Evolutionary conservation across 2,888 invertebrate species (phyloP).

Genomic region (Synergus laeviventris): DNA sequence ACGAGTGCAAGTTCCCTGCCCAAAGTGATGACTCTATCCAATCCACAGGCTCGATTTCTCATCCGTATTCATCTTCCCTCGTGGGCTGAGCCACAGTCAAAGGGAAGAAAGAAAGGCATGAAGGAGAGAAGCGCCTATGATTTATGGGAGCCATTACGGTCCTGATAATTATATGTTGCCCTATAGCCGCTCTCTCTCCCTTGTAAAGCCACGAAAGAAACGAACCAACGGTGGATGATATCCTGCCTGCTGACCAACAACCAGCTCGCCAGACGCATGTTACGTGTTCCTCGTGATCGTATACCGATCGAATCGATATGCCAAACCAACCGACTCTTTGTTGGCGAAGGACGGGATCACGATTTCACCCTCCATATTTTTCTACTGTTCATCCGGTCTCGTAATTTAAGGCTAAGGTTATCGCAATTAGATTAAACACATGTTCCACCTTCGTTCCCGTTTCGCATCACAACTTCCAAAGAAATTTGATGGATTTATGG

Average conservation of each 20-base stretch:
- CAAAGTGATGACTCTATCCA: slow-evolving; percentile 74
- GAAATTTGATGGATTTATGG: slow-evolving; percentile 33
- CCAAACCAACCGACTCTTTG: slow-evolving; percentile 47
- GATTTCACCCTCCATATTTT: slow-evolving; percentile 31
- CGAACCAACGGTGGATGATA: slow-evolving; percentile 70
- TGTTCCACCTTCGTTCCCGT: slow-evolving; percentile 28
- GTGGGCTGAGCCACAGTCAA: slow-evolving; percentile 66
- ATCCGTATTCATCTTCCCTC: slow-evolving; percentile 69
- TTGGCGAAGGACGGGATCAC: slow-evolving; percentile 42
- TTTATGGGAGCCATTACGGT: slow-evolving; percentile 74
- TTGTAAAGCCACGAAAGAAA: slow-evolving; percentile 57
- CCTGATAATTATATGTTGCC: slow-evolving; percentile 75
- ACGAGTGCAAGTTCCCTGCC: slow-evolving; percentile 41
- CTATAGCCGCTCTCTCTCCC: slow-evolving; percentile 72
- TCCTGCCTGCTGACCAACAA: slow-evolving; percentile 66
- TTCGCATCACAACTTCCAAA: slow-evolving; percentile 25
- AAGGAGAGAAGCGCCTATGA: slow-evolving; percentile 75
- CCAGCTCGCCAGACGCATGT: slow-evolving; percentile 56
- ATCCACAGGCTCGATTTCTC: slow-evolving; percentile 72
- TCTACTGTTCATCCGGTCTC: slow-evolving; percentile 49
- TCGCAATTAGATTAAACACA: slow-evolving; percentile 46
- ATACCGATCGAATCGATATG: slow-evolving; percentile 63
- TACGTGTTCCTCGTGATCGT: slow-evolving; percentile 64
- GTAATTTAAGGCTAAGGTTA: slow-evolving; percentile 53
- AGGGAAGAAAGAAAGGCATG: slow-evolving; percentile 59